Conservation (phyloP, 2,888 invertebrate species). For the Ectemnius lituratus region DNA sequence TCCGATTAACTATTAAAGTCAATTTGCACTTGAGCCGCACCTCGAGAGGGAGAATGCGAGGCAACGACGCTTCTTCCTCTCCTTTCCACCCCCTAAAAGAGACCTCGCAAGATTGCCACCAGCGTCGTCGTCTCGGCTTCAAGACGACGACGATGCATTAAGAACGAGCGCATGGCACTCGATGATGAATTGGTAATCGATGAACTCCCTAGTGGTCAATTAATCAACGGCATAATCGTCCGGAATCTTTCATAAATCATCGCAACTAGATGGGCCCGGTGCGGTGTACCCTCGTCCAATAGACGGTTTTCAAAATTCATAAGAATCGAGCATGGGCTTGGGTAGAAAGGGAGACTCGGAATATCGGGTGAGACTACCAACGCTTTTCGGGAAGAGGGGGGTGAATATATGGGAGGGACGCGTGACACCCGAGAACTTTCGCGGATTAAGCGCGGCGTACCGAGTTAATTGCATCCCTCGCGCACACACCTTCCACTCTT, state of each 20-base stretch:
- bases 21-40: slow-evolving; percentile 40
- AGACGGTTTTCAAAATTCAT: slow-evolving; percentile 40
- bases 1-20: slow-evolving; percentile 58
- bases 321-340: slow-evolving; percentile 10
- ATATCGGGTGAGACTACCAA: slow-evolving; percentile 20
- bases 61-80: slow-evolving; percentile 8
- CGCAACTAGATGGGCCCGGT: slow-evolving; percentile 11
- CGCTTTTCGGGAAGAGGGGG: not conserved
- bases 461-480: slow-evolving; percentile 49
- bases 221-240: slow-evolving; percentile 54
- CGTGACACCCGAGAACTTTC: slow-evolving; percentile 54
- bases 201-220: slow-evolving; percentile 49
- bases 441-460: slow-evolving; percentile 49
- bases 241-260: slow-evolving; percentile 61
- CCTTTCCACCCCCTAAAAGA: not conserved
- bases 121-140: no score
- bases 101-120: slow-evolving; percentile 24
- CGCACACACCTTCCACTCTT: slow-evolving; percentile 21
- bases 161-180: slow-evolving; percentile 12
- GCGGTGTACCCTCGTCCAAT: slow-evolving; percentile 30
- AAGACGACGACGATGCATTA: no score
- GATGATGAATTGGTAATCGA: slow-evolving; percentile 61
- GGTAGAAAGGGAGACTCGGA: not conserved
- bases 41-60: slow-evolving; percentile 20
- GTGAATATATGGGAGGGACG: slow-evolving; percentile 1